These are phyloP conservation scores for Syngnathoides biaculeatus DNA, from an alignment of 2,113 vertebrate genomes.

Conservation along the genomic window DNA sequence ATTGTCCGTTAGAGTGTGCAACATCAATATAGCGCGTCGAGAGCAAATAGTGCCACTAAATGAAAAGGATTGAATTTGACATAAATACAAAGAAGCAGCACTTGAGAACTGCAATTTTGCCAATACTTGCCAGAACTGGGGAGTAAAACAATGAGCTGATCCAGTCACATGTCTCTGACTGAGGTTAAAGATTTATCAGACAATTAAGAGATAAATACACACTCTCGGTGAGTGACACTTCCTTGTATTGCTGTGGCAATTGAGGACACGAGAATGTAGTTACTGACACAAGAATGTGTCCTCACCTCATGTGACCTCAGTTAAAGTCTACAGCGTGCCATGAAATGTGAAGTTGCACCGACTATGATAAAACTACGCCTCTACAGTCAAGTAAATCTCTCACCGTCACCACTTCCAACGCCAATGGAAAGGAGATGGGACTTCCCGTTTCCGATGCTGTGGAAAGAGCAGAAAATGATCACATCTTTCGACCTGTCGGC, in stretches of 20 bases:
- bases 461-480: slow-evolving; percentile 19
- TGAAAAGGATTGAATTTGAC: slow-evolving; percentile 28
- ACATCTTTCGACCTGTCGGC: slow-evolving; percentile 30
- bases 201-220: slow-evolving; percentile 10
- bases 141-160: slow-evolving; percentile 17
- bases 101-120: slow-evolving; percentile 16
- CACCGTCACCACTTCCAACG: slow-evolving; percentile 83
- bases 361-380: slow-evolving; percentile 14
- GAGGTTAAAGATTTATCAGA: slow-evolving; percentile 33
- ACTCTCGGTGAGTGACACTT: slow-evolving; percentile 13
- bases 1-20: slow-evolving; percentile 36
- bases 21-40: slow-evolving; percentile 16
- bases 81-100: slow-evolving; percentile 29
- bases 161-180: slow-evolving; percentile 1
- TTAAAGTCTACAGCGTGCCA: slow-evolving; percentile 25
- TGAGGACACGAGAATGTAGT: slow-evolving; percentile 16
- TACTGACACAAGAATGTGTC: slow-evolving; percentile 9
- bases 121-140: slow-evolving; percentile 12
- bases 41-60: slow-evolving; percentile 38
- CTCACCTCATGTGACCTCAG: slow-evolving; percentile 28
- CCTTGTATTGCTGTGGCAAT: slow-evolving; percentile 16
- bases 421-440: slow-evolving; percentile 76
- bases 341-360: slow-evolving; percentile 9
- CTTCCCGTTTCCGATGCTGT: slow-evolving; percentile 76
- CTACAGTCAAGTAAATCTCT: slow-evolving; percentile 32